phyloP scores from a whole-genome alignment of 2,113 vertebrate genomes.

The Rhinolophus sinicus region DNA sequence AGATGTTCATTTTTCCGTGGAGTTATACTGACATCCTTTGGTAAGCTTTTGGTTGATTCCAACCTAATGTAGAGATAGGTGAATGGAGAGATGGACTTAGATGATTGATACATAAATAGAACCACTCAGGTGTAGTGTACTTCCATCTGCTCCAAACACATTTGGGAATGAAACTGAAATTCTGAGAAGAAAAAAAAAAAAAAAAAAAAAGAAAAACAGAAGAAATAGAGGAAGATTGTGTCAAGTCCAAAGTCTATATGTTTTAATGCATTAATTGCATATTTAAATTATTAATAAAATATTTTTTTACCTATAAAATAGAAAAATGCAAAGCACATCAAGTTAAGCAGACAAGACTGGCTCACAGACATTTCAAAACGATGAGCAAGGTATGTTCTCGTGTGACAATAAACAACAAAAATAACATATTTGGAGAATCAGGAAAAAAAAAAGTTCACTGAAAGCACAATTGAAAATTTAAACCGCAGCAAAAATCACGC shows the following conservation, averaged over 20 bases:
- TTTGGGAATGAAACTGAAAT: not conserved
- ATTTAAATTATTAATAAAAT: not conserved
- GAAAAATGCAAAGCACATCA: not conserved
- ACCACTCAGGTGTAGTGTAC: not conserved
- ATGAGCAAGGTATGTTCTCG: not conserved
- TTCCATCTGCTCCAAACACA: not conserved
- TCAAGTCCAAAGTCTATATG: not conserved
- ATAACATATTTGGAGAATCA: not conserved
- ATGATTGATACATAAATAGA: not conserved
- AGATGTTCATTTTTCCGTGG: constrained; percentile 71
- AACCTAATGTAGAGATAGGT: constrained; percentile 7
- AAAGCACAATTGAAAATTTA: constrained; percentile 14
- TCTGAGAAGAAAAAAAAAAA: not conserved
- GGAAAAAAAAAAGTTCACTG: constrained; percentile 58
- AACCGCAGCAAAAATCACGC: not conserved
- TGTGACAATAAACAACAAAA: not conserved
- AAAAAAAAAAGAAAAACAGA: not conserved
- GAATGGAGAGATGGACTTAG: not conserved
- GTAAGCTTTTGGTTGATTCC: constrained; percentile 78
- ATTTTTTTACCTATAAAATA: not conserved
- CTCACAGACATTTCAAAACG: not conserved
- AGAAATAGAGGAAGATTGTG: not conserved
- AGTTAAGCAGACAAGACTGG: not conserved
- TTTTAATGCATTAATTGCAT: not conserved
- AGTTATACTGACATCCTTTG: constrained; percentile 89